Conservation (phyloP, 2,113 vertebrate genomes). For the Apodemus sylvaticus region DNA sequence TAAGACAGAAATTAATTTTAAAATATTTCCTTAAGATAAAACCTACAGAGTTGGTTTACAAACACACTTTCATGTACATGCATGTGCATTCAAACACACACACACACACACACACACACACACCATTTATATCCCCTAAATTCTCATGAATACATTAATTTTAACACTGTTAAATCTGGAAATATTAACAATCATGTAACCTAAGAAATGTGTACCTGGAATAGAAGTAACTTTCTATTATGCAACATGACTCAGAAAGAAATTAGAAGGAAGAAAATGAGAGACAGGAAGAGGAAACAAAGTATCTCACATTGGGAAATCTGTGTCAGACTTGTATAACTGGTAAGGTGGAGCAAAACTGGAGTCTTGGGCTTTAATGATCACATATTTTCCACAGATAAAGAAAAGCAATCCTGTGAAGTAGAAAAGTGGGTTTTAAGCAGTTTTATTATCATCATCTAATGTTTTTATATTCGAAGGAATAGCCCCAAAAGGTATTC, state of each 20-base stretch:
- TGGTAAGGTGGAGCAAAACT: neutral
- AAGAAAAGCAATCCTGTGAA: neutral
- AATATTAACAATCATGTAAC: neutral
- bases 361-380: neutral
- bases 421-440: neutral
- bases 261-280: too few species aligned
- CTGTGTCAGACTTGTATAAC: neutral
- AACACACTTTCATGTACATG: too few species aligned
- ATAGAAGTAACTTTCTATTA: neutral
- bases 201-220: neutral
- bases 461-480: neutral
- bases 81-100: neutral
- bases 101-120: neutral
- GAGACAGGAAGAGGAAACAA: neutral
- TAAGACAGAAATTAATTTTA: too few species aligned
- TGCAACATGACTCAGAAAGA: neutral
- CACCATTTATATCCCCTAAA: neutral
- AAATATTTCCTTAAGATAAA: too few species aligned
- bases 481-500: too few species aligned
- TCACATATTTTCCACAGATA: neutral
- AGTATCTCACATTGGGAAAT: neutral
- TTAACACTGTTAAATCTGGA: conserved; percentile 13
- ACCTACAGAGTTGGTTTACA: too few species aligned
- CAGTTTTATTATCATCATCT: neutral
- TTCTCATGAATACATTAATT: neutral